These are phyloP conservation scores for Silurus asotus DNA, from an alignment of 2,113 vertebrate species.

Conservation along the genomic window DNA sequence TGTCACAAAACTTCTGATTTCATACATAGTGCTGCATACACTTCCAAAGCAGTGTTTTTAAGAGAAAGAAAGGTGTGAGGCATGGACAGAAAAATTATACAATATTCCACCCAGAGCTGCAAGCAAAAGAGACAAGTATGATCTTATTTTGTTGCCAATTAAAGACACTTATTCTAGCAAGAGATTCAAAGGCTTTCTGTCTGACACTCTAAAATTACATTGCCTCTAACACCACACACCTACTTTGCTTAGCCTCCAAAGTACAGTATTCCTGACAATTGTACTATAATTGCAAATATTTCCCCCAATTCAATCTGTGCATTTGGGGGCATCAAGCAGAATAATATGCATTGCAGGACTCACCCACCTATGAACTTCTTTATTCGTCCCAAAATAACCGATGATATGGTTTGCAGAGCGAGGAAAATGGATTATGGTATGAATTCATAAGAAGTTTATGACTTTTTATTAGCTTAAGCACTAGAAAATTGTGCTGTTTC, in stretches of 20 bases:
- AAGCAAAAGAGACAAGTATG: not conserved
- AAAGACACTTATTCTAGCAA: not conserved
- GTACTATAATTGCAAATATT: not conserved
- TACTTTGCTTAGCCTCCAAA: not conserved
- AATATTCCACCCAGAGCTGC: slow-evolving; percentile 5
- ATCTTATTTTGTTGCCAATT: not conserved
- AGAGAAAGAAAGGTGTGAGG: not conserved
- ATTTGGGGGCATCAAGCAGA: not conserved
- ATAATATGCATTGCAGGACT: not conserved
- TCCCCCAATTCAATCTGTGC: not conserved
- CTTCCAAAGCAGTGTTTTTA: not conserved
- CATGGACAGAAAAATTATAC: not conserved
- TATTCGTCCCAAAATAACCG: not conserved
- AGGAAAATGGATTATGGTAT: not conserved
- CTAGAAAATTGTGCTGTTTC: not conserved
- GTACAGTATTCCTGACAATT: not conserved
- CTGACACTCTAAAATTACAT: not conserved
- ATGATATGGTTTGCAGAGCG: not conserved
- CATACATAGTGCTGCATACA: not conserved
- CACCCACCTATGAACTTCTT: not conserved
- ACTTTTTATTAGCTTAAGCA: not conserved
- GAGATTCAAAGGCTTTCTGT: not conserved
- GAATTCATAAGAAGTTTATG: no score
- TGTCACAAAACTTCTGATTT: not conserved
- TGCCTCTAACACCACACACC: not conserved